Evolutionary conservation across 1,140 invertebrate species (phyloP), one percentile per base, ranked within the genome.

Genomic region (Nilaparvata lugens): DNA sequence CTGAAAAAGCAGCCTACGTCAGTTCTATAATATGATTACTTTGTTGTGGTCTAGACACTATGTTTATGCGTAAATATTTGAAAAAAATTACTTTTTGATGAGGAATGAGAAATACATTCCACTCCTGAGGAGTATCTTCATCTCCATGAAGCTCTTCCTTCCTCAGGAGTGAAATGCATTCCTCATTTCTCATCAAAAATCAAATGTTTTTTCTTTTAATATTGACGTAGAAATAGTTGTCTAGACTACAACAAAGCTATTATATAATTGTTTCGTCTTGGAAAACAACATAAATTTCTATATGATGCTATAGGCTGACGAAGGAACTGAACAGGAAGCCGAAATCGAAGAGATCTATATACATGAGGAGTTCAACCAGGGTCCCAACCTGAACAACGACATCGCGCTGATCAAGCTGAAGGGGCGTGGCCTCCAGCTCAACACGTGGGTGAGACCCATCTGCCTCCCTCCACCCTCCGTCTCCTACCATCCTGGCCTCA

Each of bases 331-430:
- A 71, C 77, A 79, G 42, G 83, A 86, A 62, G 79, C 81, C 1
- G 80, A 78, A 53, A 83, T 88, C 40, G 85, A 88, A 57, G 80
- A 81, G 63, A 83, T 84, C 67, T 83, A 83, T 64, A 74, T 82
- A 2, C 85, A 88, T 65, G 80, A 84, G 56, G 73, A 81, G 4
- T 87, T 85, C 68, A 78, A 82, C 11, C 76, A 84, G 64, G 80
- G 78, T 0, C 76, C 77, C 3, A 79, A 80, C 40, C 81, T 86
- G 74, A 88, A 88, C 66, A 85, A 88, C 67, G 88, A 91, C 65
- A 84, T 91, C 43, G 86, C 86, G 0, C 52, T 91, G 52, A 75
- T 89, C 4, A 78, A 83, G 62, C 70, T 91, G 5, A 84, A 86
- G 70, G 80, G 79, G 0, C 71, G 68, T 0, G 83, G 84, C 0